Evolutionary conservation across 2,113 vertebrate genomes (phyloP), one percentile per base, ranked within the genome.

Genomic region (Empidonax alnorum): DNA sequence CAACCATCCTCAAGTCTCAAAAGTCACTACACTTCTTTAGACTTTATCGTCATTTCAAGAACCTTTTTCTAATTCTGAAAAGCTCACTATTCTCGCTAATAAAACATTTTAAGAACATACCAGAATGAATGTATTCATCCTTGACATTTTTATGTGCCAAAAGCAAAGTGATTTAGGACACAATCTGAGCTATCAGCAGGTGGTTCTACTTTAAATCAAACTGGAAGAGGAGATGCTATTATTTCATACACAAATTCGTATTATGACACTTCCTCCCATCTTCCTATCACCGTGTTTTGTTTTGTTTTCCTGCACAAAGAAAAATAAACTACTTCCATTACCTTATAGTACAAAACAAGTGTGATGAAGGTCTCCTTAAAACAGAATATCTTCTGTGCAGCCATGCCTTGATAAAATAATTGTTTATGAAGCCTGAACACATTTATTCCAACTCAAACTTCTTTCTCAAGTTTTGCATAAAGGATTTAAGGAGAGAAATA

Each of bases 131-230:
- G 66, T 30, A 50, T 37, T 53, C 4, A 58, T 56, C 80, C 35
- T 25, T 72, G 42, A 7, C 6, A 75, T 58, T 90, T 95, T 91
- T 74, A 85, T 31, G 21, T 47, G 44, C 21, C 19, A 35, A 77
- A 78, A 83, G 19, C 24, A 59, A 76, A 69, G 59, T 87, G 66
- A 94, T 80, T 85, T 87, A 96, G 47, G 42, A 71, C 31, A 73
- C 46, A 66, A 71, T 69, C 58, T 83, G 68, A 95, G 23, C 33
- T 76, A 74, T 47, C 84, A 89, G 52, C 27, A 68, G 28, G 50
- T 83, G n/a, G 66, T 79, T 85, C 23, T 76, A 28, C 62, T n/a
- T 79, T 35, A 78, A 92, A 69, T 61, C 14, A 76, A 76, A 76
- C n/a, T 49, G 15, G 10, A 31, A 87, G 14, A 75, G 9, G 13